phyloP scores from a whole-genome alignment of 1,140 invertebrate genomes.

The Caenorhabditis briggsae region DNA sequence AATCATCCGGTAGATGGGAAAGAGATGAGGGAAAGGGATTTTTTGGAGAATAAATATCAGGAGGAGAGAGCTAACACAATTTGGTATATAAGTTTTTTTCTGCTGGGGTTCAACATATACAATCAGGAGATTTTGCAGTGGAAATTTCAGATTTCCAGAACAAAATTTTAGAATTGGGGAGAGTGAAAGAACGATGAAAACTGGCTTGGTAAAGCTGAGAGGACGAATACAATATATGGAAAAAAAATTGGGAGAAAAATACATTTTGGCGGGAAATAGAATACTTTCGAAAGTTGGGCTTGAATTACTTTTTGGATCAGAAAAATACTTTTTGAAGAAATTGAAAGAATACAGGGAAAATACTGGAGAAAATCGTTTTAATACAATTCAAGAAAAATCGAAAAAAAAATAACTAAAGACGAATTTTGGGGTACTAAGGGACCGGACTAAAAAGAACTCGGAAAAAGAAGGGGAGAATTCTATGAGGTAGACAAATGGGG shows the following conservation, averaged over 20 bases:
- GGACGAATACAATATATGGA: neutral
- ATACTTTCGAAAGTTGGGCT: slow-evolving; percentile 18
- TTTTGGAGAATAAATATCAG: slow-evolving; percentile 27
- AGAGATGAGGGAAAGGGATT: neutral
- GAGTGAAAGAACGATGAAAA: slow-evolving; percentile 40
- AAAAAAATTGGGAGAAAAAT: neutral
- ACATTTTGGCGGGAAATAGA: neutral
- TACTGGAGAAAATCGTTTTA: neutral
- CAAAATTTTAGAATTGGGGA: neutral
- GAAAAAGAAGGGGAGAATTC: neutral
- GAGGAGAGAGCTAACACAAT: neutral
- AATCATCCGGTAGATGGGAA: slow-evolving; percentile 6
- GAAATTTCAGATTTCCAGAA: no score
- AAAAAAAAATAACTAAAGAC: neutral
- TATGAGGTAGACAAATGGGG: neutral
- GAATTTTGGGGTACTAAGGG: neutral
- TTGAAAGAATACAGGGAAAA: slow-evolving; percentile 10
- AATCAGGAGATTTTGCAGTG: neutral
- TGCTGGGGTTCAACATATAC: slow-evolving; percentile 22
- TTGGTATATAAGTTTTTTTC: neutral
- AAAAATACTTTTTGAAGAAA: neutral
- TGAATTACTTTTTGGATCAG: slow-evolving; percentile 23
- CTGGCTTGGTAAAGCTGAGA: slow-evolving; percentile 48
- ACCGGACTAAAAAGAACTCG: slow-evolving; percentile 27
- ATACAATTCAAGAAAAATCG: neutral